phyloP scores from a whole-genome alignment of 1,140 invertebrate species.

The Odontomachus brunneus region DNA sequence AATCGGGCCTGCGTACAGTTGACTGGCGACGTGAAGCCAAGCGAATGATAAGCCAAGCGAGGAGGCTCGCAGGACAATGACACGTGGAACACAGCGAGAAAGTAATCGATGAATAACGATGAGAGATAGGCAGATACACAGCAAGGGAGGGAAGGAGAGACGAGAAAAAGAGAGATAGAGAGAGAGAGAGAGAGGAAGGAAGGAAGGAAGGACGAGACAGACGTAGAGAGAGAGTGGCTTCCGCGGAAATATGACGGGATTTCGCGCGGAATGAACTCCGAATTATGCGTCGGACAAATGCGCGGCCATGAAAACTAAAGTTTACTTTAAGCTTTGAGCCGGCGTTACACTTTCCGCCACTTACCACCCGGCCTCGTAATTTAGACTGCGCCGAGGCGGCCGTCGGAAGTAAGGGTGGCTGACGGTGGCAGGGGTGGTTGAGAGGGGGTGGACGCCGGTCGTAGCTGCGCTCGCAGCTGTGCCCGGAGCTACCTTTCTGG shows the following conservation, averaged over 20 bases:
- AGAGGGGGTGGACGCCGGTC: background rate
- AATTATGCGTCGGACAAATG: conserved; percentile 80
- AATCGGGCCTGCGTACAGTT: conserved; percentile 30
- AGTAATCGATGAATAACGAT: conserved; percentile 5
- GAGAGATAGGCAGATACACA: background rate
- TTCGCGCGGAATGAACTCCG: conserved; percentile 72
- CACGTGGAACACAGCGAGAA: background rate
- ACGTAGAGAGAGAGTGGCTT: conserved; percentile 18
- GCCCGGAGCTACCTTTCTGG: conserved; percentile 40
- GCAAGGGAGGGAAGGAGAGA: conserved; percentile 4
- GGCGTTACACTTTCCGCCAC: conserved; percentile 61
- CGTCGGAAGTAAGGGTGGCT: background rate
- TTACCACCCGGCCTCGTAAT: conserved; percentile 65
- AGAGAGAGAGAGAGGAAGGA: background rate
- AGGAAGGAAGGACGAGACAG: too few species aligned
- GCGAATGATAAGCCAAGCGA: conserved; percentile 49
- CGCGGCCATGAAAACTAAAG: conserved; percentile 78
- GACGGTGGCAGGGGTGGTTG: background rate
- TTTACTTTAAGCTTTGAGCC: conserved; percentile 75
- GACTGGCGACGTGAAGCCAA: conserved; percentile 18
- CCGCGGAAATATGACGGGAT: conserved; percentile 69
- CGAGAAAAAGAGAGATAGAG: conserved; percentile 22
- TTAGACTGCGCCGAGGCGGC: conserved; percentile 38
- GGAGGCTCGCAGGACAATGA: conserved; percentile 29
- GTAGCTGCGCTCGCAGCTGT: conserved; percentile 35